Conservation (phyloP, 2,113 vertebrate species). For the Dipodomys ordii region DNA sequence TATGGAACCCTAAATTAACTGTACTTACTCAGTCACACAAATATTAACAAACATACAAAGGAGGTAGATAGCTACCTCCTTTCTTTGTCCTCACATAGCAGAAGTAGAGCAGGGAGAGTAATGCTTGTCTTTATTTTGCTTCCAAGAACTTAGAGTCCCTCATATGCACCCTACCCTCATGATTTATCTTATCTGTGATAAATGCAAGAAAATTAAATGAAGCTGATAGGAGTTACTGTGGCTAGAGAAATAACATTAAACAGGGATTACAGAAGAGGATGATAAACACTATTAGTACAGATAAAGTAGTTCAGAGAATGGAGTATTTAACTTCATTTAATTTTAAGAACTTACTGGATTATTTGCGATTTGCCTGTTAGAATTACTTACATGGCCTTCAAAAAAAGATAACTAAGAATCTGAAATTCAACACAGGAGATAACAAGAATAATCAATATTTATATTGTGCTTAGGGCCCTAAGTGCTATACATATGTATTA, state of each 20-base stretch:
- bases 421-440: background rate
- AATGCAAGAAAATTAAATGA: slow-evolving; percentile 42
- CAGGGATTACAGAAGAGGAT: background rate
- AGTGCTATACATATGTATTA: background rate
- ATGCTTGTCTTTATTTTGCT: background rate
- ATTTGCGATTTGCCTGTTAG: background rate
- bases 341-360: background rate
- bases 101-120: background rate
- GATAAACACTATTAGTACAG: background rate
- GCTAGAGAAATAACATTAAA: slow-evolving; percentile 24
- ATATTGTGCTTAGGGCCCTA: slow-evolving; percentile 12
- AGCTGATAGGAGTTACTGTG: background rate
- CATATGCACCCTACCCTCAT: background rate
- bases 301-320: background rate
- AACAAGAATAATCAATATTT: background rate
- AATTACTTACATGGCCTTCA: slow-evolving; percentile 14
- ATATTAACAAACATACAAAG: slow-evolving; percentile 37
- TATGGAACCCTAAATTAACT: background rate
- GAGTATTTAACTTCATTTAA: background rate
- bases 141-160: background rate
- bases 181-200: background rate
- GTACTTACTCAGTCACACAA: slow-evolving; percentile 21
- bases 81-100: background rate
- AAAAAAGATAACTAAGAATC: slow-evolving; percentile 25
- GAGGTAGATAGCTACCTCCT: background rate